Conservation (phyloP, 2,888 invertebrate species). For the Pyrocoelia pectoralis region DNA sequence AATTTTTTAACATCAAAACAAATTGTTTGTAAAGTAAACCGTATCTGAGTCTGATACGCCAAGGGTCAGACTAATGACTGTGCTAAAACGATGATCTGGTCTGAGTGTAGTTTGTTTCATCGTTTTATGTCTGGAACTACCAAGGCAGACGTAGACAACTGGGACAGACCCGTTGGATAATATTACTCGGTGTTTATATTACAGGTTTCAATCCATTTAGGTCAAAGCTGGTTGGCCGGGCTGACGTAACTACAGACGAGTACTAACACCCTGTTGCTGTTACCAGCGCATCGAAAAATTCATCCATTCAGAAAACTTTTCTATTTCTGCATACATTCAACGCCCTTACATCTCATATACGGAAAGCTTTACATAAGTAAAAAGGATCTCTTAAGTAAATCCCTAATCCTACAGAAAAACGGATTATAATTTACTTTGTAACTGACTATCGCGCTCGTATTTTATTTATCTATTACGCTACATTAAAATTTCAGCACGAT, state of each 20-base stretch:
- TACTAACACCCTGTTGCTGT: constrained; percentile 13
- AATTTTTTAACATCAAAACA: constrained; percentile 28
- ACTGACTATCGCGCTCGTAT: background rate
- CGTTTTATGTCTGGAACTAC: constrained; percentile 47
- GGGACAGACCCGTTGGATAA: constrained; percentile 44
- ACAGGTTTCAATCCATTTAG: constrained; percentile 38
- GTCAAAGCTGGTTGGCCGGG: constrained; percentile 32
- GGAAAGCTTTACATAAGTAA: background rate
- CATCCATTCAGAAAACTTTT: constrained; percentile 7
- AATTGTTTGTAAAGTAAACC: constrained; percentile 24
- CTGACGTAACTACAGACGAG: constrained; percentile 21
- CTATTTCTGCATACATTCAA: constrained; percentile 6
- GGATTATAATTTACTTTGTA: no score
- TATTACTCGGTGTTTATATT: constrained; percentile 41
- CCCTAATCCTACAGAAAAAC: no score
- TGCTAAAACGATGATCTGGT: constrained; percentile 36
- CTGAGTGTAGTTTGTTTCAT: constrained; percentile 45
- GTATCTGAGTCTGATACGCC: constrained; percentile 25
- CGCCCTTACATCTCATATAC: background rate
- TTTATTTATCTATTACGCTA: constrained; percentile 17
- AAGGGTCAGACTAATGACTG: constrained; percentile 34
- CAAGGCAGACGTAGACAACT: constrained; percentile 43
- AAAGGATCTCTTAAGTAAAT: background rate
- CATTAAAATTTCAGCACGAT: constrained; percentile 20
- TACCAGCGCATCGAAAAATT: constrained; percentile 11